These are phyloP conservation scores for Drosophila percnosoma DNA, from an alignment of 2,888 invertebrate genomes.

Conservation along the genomic window DNA sequence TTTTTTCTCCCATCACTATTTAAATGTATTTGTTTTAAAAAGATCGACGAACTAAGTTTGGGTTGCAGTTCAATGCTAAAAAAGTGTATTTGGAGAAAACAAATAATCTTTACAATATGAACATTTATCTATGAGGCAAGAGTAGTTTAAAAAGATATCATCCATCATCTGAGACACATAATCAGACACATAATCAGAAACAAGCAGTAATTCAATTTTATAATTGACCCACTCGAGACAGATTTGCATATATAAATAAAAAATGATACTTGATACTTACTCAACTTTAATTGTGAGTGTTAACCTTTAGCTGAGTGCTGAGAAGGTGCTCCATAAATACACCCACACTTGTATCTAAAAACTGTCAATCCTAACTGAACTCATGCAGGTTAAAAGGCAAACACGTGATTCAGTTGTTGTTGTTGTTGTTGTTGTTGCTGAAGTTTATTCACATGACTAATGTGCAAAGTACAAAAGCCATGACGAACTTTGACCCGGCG, in stretches of 20 bases:
- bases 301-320: not conserved
- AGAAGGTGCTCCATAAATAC: not conserved
- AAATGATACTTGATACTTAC: not conserved
- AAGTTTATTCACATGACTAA: constrained; percentile 20
- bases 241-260: too few species aligned
- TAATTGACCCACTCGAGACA: not conserved
- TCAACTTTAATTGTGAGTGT: not conserved
- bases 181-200: not conserved
- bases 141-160: not conserved
- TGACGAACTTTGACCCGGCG: constrained; percentile 62
- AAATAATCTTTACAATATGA: not conserved
- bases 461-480: constrained; percentile 9
- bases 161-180: not conserved
- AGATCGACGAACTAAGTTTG: not conserved
- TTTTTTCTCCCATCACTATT: not conserved
- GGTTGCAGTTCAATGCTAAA: not conserved
- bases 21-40: too few species aligned
- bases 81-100: not conserved
- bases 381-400: not conserved
- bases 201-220: not conserved
- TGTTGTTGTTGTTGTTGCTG: not conserved
- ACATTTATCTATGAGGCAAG: not conserved
- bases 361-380: not conserved
- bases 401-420: not conserved
- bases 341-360: not conserved